These are phyloP conservation scores for Labia minor DNA, from an alignment of 2,888 invertebrate genomes.

Conservation along the genomic window DNA sequence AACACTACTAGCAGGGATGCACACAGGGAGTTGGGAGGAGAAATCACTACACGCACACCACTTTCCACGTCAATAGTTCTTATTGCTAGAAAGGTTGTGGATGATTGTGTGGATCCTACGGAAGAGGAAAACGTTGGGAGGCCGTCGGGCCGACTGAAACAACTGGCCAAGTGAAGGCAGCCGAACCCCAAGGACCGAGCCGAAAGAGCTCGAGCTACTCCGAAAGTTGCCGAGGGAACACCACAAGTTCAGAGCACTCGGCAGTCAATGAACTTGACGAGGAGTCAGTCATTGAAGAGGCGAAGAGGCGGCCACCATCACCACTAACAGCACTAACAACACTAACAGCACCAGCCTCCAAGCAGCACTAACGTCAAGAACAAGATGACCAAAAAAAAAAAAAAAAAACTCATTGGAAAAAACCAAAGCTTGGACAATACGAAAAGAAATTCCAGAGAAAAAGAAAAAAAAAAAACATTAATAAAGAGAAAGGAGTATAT, in stretches of 20 bases:
- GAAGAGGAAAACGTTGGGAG: neutral
- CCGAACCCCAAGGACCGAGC: neutral
- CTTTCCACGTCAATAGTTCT: neutral
- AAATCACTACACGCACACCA: neutral
- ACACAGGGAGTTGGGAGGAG: neutral
- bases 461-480: no score
- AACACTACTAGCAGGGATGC: neutral
- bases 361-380: no score
- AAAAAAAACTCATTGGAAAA: no score
- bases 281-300: neutral
- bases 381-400: no score
- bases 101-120: no score
- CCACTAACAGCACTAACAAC: no score
- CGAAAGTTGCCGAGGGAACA: neutral
- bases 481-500: no score
- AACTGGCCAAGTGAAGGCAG: conserved; percentile 4
- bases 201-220: neutral
- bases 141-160: neutral
- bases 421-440: no score
- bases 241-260: neutral
- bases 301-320: neutral
- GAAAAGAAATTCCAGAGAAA: no score
- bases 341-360: no score
- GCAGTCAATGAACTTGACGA: conserved; percentile 4
- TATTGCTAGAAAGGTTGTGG: neutral